Evolutionary conservation across 2,888 invertebrate genomes (phyloP).

Genomic region (Strigamia transsilvanica): DNA sequence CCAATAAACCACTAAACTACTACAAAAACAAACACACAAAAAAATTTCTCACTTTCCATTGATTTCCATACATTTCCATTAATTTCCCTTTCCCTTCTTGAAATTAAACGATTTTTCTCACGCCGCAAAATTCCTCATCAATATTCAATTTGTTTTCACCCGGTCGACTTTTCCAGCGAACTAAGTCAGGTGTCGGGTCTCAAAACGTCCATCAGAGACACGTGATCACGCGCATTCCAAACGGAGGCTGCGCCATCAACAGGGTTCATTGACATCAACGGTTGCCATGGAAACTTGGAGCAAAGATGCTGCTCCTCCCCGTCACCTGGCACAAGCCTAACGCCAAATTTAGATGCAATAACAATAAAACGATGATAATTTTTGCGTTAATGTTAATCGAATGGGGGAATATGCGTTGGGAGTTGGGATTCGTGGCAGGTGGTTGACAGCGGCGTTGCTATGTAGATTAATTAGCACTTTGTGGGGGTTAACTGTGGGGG

Average conservation of each 20-base stretch:
- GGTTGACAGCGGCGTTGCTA: constrained; percentile 27
- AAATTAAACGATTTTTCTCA: neutral
- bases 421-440: constrained; percentile 29
- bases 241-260: constrained; percentile 24
- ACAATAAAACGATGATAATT: neutral
- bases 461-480: constrained; percentile 31
- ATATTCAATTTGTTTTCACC: constrained; percentile 22
- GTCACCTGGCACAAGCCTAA: neutral
- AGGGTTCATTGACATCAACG: constrained; percentile 24
- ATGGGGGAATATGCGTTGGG: neutral
- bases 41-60: too few relatives aligned
- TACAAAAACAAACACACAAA: too few relatives aligned
- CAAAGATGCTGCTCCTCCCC: constrained; percentile 26
- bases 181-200: constrained; percentile 19
- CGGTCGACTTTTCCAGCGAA: constrained; percentile 20
- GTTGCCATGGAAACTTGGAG: constrained; percentile 20
- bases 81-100: neutral
- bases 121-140: neutral
- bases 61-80: neutral
- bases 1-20: too few relatives aligned
- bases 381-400: neutral
- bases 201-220: constrained; percentile 39
- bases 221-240: constrained; percentile 29
- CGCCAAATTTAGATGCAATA: neutral
- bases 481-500: constrained; percentile 33